phyloP scores from a whole-genome alignment of 2,888 invertebrate species.

The Kuschelorhynchus macadamiae region DNA sequence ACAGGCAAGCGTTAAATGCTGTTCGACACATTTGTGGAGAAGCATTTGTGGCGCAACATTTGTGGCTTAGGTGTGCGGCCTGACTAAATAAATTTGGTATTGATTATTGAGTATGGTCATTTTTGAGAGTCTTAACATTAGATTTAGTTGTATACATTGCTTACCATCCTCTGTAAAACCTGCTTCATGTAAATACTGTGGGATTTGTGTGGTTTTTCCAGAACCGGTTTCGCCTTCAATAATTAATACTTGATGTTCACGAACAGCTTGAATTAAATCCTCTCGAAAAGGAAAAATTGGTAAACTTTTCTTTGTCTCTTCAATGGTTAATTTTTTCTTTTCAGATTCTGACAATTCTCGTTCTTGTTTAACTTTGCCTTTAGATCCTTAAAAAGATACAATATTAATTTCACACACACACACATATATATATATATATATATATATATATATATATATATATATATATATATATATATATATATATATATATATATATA shows the following conservation, averaged over 20 bases:
- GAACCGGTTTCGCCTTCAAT: conserved; percentile 99
- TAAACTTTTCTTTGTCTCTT: conserved; percentile 92
- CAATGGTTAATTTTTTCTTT: conserved; percentile 84
- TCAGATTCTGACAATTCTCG: conserved; percentile 77
- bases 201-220: conserved; percentile 99
- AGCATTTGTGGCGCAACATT: no score
- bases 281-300: conserved; percentile 95
- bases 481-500: no score
- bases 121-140: no score
- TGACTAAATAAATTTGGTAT: no score
- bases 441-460: no score
- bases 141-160: conserved; percentile 2
- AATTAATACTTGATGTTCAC: conserved; percentile 88
- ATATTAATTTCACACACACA: no score
- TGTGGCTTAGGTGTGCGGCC: no score
- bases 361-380: conserved; percentile 70
- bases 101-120: no score
- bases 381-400: conserved; percentile 58
- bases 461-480: no score
- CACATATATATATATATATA: no score
- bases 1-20: no score
- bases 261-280: conserved; percentile 92
- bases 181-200: conserved; percentile 96
- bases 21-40: no score
- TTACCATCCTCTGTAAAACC: conserved; percentile 84